Base-by-base conservation (phyloP, 2,797 vertebrate species). In the Characodon lateralis region DNA sequence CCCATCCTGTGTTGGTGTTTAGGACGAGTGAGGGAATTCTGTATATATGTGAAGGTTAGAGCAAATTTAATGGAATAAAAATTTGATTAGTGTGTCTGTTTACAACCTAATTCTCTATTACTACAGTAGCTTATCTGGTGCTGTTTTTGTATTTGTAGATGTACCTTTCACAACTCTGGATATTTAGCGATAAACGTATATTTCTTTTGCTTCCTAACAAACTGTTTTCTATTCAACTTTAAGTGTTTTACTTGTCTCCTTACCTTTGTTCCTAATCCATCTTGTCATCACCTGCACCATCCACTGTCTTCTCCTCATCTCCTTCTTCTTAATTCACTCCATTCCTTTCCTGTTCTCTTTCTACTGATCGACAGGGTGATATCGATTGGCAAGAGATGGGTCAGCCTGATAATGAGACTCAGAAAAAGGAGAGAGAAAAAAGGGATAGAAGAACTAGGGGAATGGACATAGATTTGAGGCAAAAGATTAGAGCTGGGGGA, bases 381-480 rank as follows among this genome's bases (percentile, higher is more conserved):
- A 94, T 92, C 70, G 94, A 95, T 89, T 84, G 65, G 68, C 78
- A 73, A 81, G 89, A 89, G 91, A 91, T 89, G 85, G 88, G 75
- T 73, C 66, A 72, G 87, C 79, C 83, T 89, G 93, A 92, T 92
- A 93, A 92, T 90, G 89, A 92, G 83, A 85, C 80, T 81, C 61
- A n/a, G 78, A 83, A 76, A 83, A 82, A 72, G 85, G 70, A 55
- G 26, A 56, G 48, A 43, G 39, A 63, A 81, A 73, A 80, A 88
- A 74, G 73, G 39, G 61, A 72, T 70, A 24, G 70, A 82, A 85
- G 82, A 82, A 86, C 59, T 58, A 20, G 71, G 78, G 78, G 78
- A 78, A 74, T 79, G 76, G 80, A 84, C 83, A 88, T 83, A 77
- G 88, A 91, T 74, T 79, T 76, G 71, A 79, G 85, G 82, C 79